These are phyloP conservation scores for Salpingus planirostris DNA, from an alignment of 2,888 invertebrate species.

Conservation along the genomic window DNA sequence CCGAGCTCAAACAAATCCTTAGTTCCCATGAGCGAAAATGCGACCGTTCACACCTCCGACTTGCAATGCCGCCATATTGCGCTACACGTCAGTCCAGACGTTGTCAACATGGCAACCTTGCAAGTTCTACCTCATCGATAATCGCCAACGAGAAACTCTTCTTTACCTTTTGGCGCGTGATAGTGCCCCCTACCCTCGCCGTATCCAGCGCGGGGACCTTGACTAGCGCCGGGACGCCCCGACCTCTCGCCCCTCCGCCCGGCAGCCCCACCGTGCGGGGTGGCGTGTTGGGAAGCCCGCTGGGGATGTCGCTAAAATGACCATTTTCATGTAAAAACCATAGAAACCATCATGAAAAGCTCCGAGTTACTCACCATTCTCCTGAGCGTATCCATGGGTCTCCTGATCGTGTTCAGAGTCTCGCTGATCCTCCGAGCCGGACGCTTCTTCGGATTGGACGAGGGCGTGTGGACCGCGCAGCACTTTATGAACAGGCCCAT, in stretches of 20 bases:
- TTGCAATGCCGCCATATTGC: too few species aligned
- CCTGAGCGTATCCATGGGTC: slow-evolving; percentile 84
- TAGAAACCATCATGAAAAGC: not conserved
- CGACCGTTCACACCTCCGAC: too few species aligned
- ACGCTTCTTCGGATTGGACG: slow-evolving; percentile 95
- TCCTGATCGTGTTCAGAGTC: slow-evolving; percentile 74
- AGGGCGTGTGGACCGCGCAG: slow-evolving; percentile 99
- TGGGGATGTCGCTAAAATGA: slow-evolving; percentile 38
- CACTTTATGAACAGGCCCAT: slow-evolving; percentile 99
- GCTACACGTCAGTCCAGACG: too few species aligned
- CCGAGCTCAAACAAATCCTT: too few species aligned
- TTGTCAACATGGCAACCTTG: too few species aligned
- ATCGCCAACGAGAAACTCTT: too few species aligned
- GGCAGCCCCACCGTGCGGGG: slow-evolving; percentile 22
- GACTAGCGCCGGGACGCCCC: slow-evolving; percentile 40
- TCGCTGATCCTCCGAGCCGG: slow-evolving; percentile 91
- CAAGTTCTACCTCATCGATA: too few species aligned
- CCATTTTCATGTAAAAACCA: slow-evolving; percentile 1
- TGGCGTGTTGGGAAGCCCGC: slow-evolving; percentile 32
- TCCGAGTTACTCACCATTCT: slow-evolving; percentile 60
- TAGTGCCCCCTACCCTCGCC: slow-evolving; percentile 61
- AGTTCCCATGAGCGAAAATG: too few species aligned
- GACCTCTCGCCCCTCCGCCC: slow-evolving; percentile 30
- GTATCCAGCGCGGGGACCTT: slow-evolving; percentile 58
- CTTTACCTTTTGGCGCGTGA: slow-evolving; percentile 62